Base-by-base conservation (phyloP, 2,888 invertebrate species). In the Axea sp. region DNA sequence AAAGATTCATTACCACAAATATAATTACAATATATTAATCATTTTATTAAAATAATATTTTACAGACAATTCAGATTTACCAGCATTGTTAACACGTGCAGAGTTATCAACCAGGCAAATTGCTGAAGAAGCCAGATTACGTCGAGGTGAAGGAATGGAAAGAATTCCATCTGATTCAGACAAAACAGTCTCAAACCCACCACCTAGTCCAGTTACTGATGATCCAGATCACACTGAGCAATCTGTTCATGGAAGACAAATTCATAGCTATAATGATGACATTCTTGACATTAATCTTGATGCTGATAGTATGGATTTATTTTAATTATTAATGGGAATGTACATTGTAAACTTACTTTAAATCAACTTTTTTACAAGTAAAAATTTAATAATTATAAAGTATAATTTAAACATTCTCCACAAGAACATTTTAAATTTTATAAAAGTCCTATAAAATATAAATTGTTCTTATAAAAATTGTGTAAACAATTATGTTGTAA, bases 201-300 rank as follows among this genome's bases (percentile, higher is more conserved):
- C 95, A 6, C 95, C 95, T 2, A 95, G 94, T 15, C 95, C 95
- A 0, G 95, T 92, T 22, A 94, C 93, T 0, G 93, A 93, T 85
- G 91, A 92, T 76, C 88, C 87, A 9, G 87, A 87, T 77, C 87
- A 87, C 59, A 76, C 84, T 7, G 86, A 87, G 60, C 81, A 69
- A 6, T 37, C 82, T 75, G 7, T 83, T 75, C 65, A 83, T 81
- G 67, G 86, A 78, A 80, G 88, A 82, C 81, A 82, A 75, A 72
- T 84, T 87, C 81, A 86, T 85, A 73, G 88, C 35, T 93, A 93
- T 55, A 92, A 92, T 53, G 93, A 93, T 53, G 93, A 94, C 84
- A 92, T 91, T 86, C 89, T 94, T 53, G 94, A 94, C 81, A 90
- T 94, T 37, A 92, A 91, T 86, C 78, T 83, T 9, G 92, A 92